These are phyloP conservation scores for Drosophila dunni DNA, from an alignment of 1,140 invertebrate species.

Conservation along the genomic window DNA sequence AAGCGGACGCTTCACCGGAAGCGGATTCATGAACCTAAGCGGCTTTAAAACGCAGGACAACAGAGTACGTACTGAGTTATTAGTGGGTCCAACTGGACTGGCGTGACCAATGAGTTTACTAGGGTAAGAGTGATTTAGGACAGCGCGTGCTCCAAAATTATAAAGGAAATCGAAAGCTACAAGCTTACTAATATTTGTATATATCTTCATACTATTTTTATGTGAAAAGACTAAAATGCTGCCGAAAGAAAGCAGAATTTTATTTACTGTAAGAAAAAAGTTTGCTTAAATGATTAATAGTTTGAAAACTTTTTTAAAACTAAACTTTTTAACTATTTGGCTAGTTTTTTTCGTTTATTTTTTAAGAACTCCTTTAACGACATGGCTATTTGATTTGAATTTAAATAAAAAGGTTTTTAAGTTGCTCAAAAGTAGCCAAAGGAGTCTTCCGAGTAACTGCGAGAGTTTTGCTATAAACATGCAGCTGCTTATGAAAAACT, in stretches of 20 bases:
- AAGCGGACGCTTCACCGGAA: slow-evolving; percentile 56
- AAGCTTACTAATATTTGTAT: neutral
- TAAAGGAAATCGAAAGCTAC: neutral
- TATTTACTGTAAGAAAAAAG: no score
- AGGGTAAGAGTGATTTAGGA: slow-evolving; percentile 47
- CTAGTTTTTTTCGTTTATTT: no score
- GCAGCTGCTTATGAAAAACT: slow-evolving; percentile 47
- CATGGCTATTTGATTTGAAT: neutral
- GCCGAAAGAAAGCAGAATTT: no score
- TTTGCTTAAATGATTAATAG: neutral
- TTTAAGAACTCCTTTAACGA: no score
- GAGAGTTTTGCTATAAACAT: slow-evolving; percentile 46
- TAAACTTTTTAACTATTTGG: no score
- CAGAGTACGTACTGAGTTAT: slow-evolving; percentile 31
- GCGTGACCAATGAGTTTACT: slow-evolving; percentile 49
- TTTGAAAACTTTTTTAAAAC: neutral
- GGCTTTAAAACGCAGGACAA: slow-evolving; percentile 69
- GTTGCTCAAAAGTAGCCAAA: slow-evolving; percentile 6
- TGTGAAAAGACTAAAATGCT: no score
- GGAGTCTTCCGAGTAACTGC: slow-evolving; percentile 11
- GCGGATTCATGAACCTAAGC: slow-evolving; percentile 63
- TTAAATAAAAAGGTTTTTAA: neutral
- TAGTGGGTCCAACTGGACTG: slow-evolving; percentile 15
- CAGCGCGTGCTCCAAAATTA: neutral
- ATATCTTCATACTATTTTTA: neutral